Base-by-base conservation (phyloP, 2,797 vertebrate species). In the Holocentrus rufus region DNA sequence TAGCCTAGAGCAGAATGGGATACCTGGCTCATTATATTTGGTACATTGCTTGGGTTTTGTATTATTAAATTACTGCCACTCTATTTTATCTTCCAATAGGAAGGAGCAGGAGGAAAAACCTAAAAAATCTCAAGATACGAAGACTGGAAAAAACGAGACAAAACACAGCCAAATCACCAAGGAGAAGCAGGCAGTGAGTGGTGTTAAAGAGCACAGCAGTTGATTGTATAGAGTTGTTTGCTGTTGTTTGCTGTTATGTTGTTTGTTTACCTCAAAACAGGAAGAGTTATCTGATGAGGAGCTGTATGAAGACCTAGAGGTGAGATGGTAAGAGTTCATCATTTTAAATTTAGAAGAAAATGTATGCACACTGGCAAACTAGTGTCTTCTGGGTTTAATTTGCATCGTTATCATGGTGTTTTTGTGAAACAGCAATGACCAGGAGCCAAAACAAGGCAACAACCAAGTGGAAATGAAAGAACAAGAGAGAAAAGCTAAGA, bases 281-380 rank as follows among this genome's bases (percentile, higher is more conserved):
- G 90, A 80, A 30, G 86, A 85, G 70, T 90, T 89, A 1, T 92
- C 85, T 61, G 91, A 90, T 65, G 91, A 79, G 44, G 92, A 42
- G 39, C 3, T 70, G 36, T 95, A 95, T 67, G 93, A 95, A 90
- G 94, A 94, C 50, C 85, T 95, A 85, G 90, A 85, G 68, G 91
- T 87, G 1, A 74, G 85, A 55, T 91, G 92, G 94, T 94, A 87
- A 59, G 75, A 62, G 20, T 13, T 4, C 39, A 42, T 42, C 39
- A 20, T 22, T 14, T 30, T 15, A 56, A 27, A 56, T 14, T 17
- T 15, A 54, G 11, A 22, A 54, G 52, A 54, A 13, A 22, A 5
- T 13, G 7, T 56, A 56, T 23, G 15, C 34, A 34, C 7, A 4
- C 23, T 13, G 6, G 4, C n/a, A 58, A 25, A 69, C 25, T 25